A percentile compares a stretch with the other conserved stretches of the same genome.
phyloP scores from a whole-genome alignment of 1,140 invertebrate genomes.

The Charaxes varanes region DNA sequence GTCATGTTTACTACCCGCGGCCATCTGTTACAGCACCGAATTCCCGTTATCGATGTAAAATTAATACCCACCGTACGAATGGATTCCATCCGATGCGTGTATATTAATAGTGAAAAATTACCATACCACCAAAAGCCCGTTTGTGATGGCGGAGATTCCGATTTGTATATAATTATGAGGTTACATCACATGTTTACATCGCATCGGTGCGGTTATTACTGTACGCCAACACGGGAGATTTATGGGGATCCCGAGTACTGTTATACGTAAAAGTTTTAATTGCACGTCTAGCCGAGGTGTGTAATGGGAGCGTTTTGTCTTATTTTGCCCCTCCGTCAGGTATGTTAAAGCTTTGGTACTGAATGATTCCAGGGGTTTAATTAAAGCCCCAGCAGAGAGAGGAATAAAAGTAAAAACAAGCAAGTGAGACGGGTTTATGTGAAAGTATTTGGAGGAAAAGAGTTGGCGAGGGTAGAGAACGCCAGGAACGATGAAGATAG shows the following conservation, averaged over 20 bases:
- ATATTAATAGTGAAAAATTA: constrained; percentile 59
- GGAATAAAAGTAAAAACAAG: no score
- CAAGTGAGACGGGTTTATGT: no score
- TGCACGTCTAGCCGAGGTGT: constrained; percentile 9
- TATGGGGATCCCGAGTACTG: constrained; percentile 33
- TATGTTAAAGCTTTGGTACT: no score
- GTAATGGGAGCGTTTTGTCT: neutral
- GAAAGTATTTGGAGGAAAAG: no score
- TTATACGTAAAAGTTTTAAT: constrained; percentile 34
- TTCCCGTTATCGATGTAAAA: constrained; percentile 52
- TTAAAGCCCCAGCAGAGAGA: no score
- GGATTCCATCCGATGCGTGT: constrained; percentile 33
- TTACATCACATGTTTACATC: constrained; percentile 47
- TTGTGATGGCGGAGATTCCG: constrained; percentile 40
- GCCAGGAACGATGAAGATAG: no score
- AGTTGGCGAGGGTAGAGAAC: no score
- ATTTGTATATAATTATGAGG: constrained; percentile 57
- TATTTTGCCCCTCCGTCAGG: no score
- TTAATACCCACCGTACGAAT: constrained; percentile 44
- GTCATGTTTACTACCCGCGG: constrained; percentile 16
- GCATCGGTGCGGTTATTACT: constrained; percentile 34
- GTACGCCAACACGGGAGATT: constrained; percentile 37
- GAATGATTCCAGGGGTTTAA: no score
- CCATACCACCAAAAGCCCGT: constrained; percentile 30
- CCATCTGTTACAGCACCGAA: constrained; percentile 32